Conservation (phyloP, 2,888 invertebrate genomes). For the Eledona agricola region DNA sequence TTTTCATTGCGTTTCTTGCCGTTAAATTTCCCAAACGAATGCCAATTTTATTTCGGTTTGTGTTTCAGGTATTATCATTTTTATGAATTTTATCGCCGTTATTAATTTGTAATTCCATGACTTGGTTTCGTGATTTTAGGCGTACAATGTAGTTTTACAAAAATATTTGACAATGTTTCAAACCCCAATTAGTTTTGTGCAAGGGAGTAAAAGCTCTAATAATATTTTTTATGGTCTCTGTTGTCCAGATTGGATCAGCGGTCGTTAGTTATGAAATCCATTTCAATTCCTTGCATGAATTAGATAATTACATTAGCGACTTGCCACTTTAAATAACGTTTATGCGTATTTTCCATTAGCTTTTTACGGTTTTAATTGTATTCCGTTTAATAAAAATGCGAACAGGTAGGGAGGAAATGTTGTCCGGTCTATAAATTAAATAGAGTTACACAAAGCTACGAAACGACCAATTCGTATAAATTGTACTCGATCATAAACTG, state of each 20-base stretch:
- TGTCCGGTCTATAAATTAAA: constrained; percentile 44
- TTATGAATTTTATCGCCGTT: too few species aligned
- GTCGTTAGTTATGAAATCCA: not conserved
- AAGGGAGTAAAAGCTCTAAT: constrained; percentile 23
- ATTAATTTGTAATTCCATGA: too few species aligned
- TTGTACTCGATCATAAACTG: constrained; percentile 59
- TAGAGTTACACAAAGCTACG: constrained; percentile 36
- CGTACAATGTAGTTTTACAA: too few species aligned
- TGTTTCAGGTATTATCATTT: too few species aligned
- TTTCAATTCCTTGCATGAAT: constrained; percentile 1
- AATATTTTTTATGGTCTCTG: constrained; percentile 27
- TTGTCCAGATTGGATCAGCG: too few species aligned
- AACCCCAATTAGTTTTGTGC: constrained; percentile 15
- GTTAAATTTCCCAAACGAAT: too few species aligned
- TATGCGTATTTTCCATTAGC: constrained; percentile 27
- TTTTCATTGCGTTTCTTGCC: too few species aligned
- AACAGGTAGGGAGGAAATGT: constrained; percentile 43
- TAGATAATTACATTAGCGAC: constrained; percentile 7
- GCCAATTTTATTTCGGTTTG: too few species aligned
- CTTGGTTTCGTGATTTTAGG: too few species aligned
- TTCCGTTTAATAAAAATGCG: constrained; percentile 41
- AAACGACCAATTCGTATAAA: constrained; percentile 53
- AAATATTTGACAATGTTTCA: constrained; percentile 23
- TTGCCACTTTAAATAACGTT: constrained; percentile 18
- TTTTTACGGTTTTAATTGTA: constrained; percentile 35